Conservation (phyloP, 2,797 vertebrate genomes). For the Molothrus ater region DNA sequence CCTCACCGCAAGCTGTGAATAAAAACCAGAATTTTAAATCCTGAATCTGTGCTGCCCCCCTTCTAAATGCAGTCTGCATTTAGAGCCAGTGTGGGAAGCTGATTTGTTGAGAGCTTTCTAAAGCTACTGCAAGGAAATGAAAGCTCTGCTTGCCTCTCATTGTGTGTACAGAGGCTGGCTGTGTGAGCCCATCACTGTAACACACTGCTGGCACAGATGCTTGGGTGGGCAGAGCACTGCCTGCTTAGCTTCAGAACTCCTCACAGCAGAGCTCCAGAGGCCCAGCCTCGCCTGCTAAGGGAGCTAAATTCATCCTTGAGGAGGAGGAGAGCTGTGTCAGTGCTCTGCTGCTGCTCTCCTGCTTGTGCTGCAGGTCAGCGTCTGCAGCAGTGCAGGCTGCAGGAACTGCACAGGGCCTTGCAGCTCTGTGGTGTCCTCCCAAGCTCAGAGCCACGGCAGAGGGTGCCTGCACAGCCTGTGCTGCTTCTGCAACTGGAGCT, state of each 20-base stretch:
- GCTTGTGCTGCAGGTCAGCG: not conserved
- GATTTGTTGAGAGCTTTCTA: not conserved
- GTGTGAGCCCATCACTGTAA: not conserved
- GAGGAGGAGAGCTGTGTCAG: not conserved
- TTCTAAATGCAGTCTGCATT: not conserved
- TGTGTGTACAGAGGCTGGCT: fast-evolving
- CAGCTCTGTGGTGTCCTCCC: not conserved
- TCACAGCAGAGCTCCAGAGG: not conserved
- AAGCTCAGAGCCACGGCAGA: not conserved
- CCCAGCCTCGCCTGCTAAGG: not conserved
- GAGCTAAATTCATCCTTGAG: not conserved
- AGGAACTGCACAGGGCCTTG: not conserved
- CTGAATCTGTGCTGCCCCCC: fast-evolving
- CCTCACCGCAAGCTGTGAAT: not conserved
- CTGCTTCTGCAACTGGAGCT: fast-evolving
- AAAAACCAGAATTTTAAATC: not conserved
- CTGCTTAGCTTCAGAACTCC: not conserved
- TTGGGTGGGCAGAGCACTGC: not conserved
- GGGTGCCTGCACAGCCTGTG: not conserved
- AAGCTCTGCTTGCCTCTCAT: fast-evolving
- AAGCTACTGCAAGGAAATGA: not conserved
- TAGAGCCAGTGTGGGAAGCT: not conserved
- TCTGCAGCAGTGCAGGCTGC: not conserved
- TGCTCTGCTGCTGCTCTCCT: not conserved
- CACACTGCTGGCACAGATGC: not conserved